Evolutionary conservation across 2,113 vertebrate genomes (phyloP).

Genomic region (Lophotis ruficrista): DNA sequence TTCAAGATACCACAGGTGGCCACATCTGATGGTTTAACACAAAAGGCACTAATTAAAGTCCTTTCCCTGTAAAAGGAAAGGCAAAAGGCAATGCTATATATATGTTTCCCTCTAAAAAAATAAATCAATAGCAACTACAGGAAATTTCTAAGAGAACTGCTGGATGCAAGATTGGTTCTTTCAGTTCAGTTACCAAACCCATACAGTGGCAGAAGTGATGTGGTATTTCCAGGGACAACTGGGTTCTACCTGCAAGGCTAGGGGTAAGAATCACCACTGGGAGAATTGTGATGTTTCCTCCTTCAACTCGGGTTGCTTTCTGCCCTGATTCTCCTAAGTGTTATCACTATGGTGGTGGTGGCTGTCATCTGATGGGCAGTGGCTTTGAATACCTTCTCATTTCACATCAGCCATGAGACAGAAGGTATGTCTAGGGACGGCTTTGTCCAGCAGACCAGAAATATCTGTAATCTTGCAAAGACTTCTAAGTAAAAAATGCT

Average conservation of each 20-base stretch:
- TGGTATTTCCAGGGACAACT: neutral
- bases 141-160: neutral
- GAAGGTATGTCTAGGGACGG: neutral
- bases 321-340: neutral
- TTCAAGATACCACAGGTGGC: neutral
- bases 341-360: neutral
- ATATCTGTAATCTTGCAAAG: neutral
- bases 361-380: neutral
- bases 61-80: neutral
- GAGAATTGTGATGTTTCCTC: neutral
- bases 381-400: neutral
- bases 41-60: slow-evolving; percentile 51
- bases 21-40: neutral
- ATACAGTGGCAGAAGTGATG: neutral
- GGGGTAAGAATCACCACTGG: neutral
- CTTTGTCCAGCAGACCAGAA: neutral
- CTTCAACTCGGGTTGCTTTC: neutral
- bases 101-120: neutral
- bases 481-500: neutral
- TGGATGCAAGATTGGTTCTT: neutral
- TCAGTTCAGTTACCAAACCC: neutral
- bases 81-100: neutral
- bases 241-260: neutral
- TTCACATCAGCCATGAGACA: neutral
- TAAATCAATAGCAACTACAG: neutral